These are phyloP conservation scores for Gymnothorax reevesii DNA, from an alignment of 2,797 vertebrate species.

Conservation along the genomic window DNA sequence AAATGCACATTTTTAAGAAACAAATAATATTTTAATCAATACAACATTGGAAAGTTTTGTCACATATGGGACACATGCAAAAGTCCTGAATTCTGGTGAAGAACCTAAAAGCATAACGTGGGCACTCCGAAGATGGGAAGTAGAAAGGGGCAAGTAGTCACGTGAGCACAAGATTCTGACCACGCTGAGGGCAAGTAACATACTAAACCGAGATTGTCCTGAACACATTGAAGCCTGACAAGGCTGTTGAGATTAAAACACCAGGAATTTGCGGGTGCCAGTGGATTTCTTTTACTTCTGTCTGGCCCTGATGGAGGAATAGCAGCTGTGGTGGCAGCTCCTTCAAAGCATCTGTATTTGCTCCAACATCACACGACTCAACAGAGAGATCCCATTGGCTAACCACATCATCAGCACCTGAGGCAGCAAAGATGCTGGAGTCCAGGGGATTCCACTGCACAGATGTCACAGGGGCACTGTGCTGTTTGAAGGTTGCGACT, in stretches of 20 bases:
- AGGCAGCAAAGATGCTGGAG: conserved; percentile 85
- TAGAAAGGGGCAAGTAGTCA: background rate
- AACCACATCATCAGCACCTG: conserved; percentile 83
- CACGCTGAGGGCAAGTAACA: background rate
- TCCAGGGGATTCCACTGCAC: conserved; percentile 89
- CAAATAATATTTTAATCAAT: background rate
- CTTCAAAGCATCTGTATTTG: conserved; percentile 62
- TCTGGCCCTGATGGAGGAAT: conserved; percentile 91
- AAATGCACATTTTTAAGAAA: background rate
- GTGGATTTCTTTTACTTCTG: conserved; percentile 89
- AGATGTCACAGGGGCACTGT: conserved; percentile 84
- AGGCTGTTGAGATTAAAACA: conserved; percentile 80
- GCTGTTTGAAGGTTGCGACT: conserved; percentile 90
- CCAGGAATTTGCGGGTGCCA: conserved; percentile 91
- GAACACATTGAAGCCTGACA: conserved; percentile 87
- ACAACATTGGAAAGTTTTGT: background rate
- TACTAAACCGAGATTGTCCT: conserved; percentile 85
- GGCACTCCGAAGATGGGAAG: background rate
- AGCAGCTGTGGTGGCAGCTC: conserved; percentile 88
- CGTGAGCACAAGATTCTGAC: background rate
- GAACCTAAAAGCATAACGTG: background rate
- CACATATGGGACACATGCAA: background rate
- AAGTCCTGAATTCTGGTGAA: background rate
- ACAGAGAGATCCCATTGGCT: conserved; percentile 93
- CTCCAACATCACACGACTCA: conserved; percentile 79